Percentiles rank a stretch among this genome's conserved stretches.
Conservation (phyloP, 1,140 invertebrate genomes). For the Pachypsylla venusta region DNA sequence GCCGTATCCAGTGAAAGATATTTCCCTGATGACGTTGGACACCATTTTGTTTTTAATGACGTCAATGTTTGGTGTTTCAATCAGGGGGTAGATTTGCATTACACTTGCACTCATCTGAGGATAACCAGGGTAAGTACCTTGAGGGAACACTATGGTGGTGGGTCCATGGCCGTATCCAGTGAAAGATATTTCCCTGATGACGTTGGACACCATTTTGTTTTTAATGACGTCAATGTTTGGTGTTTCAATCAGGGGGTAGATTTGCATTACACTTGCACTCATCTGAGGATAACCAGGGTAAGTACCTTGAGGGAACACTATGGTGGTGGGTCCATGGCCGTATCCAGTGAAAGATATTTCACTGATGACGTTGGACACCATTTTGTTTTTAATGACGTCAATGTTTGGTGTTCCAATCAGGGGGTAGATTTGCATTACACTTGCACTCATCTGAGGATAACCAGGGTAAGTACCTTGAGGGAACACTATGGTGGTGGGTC, state of each 20-base stretch:
- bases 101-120: conserved; percentile 7
- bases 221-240: conserved; percentile 33
- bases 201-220: conserved; percentile 30
- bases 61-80: conserved; percentile 34
- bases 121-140: conserved; percentile 8
- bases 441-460: conserved; percentile 5
- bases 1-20: conserved; percentile 54
- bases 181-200: conserved; percentile 49
- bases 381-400: conserved; percentile 32
- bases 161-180: conserved; percentile 54
- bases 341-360: conserved; percentile 52
- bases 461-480: conserved; percentile 7
- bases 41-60: conserved; percentile 32
- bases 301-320: too few species aligned
- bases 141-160: too few species aligned
- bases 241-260: conserved; percentile 34
- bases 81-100: conserved; percentile 34
- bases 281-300: conserved; percentile 1
- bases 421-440: conserved; percentile 33
- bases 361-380: conserved; percentile 35
- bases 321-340: too few species aligned
- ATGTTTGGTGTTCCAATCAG: conserved; percentile 33
- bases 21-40: conserved; percentile 38
- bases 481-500: too few species aligned
- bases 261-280: conserved; percentile 28